Evolutionary conservation across 2,797 vertebrate genomes (phyloP).

Genomic region (Limnodromus scolopaceus): DNA sequence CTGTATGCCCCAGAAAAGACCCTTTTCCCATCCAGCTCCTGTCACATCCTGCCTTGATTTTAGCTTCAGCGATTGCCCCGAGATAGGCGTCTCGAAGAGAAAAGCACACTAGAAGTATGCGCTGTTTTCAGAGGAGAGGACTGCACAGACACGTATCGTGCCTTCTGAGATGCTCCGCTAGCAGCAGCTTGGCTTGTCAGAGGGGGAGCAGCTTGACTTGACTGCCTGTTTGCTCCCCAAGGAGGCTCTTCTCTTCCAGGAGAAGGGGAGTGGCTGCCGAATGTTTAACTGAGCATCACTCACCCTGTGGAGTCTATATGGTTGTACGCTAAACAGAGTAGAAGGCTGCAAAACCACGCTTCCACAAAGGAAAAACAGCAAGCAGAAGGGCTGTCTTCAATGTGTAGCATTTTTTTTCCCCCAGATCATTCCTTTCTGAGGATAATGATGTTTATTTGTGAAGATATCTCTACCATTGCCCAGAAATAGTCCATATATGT

Average conservation of each 20-base stretch:
- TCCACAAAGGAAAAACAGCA: not conserved
- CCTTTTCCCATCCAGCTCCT: not conserved
- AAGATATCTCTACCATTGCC: not conserved
- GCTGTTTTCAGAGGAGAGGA: not conserved
- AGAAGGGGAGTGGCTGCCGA: rapidly evolving
- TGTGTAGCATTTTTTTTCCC: rapidly evolving
- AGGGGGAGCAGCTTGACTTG: not conserved
- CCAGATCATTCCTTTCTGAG: not conserved
- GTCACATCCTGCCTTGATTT: not conserved
- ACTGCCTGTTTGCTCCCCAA: not conserved
- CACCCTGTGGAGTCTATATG: not conserved
- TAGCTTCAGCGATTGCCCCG: not conserved
- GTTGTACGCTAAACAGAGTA: not conserved
- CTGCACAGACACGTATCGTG: not conserved
- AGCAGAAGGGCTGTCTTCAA: not conserved
- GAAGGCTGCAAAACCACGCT: not conserved
- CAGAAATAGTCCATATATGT: constrained; percentile 16
- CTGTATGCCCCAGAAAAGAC: rapidly evolving
- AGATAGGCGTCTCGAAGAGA: not conserved
- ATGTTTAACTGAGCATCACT: not conserved
- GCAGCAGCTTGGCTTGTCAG: not conserved
- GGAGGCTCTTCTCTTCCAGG: not conserved
- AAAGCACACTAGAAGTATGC: not conserved
- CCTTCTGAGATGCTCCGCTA: not conserved
- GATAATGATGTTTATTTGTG: not conserved